Evolutionary conservation across 2,797 vertebrate species (phyloP), one percentile per base, ranked within the genome.

Genomic region (Stomatorhinus walkeri): DNA sequence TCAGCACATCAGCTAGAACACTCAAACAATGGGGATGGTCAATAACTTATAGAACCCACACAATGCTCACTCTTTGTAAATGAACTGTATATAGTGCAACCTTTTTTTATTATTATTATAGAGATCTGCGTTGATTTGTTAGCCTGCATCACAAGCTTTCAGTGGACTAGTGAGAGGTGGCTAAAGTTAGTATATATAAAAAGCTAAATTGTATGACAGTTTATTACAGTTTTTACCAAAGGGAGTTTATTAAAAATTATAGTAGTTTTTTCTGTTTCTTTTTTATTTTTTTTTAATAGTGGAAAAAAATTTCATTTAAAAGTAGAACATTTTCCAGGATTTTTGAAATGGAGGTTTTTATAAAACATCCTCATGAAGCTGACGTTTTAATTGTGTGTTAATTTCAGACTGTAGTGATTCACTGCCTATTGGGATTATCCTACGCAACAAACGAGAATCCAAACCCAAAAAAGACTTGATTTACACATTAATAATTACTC

Each of bases 211-310:
- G 88, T 91, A 92, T 93, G 90, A 91, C 89, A 43, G 91, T 96
- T 97, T 96, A 95, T 94, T 91, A 95, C 94, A 95, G 94, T 96
- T 97, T 97, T 96, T 96, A 98, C 97, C 97, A 98, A 98, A 98
- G 96, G 96, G 96, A 96, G 94, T 97, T 96, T 92, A 90, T 90
- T 91, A 85, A 91, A 61, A 91, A 61, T 87, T 76, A 49, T 49
- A 84, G 49, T 76, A 61, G 89, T 91, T 89, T 91, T 91, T 90
- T 76, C 90, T 92, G 88, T 94, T 88, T 89, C 85, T 91, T 88
- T 14, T 89, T 89, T 59, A 54, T 81, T 87, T 76, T 89, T 64
- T 64, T 68, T 87, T 87, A 64, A 24, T 87, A 87, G 85, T 87
- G 32, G 49, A 54, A 36, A 59, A 84, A 1, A 88, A 92, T 76